phyloP scores from a whole-genome alignment of 2,888 invertebrate species.

The Pycnomerus fuliginosus region DNA sequence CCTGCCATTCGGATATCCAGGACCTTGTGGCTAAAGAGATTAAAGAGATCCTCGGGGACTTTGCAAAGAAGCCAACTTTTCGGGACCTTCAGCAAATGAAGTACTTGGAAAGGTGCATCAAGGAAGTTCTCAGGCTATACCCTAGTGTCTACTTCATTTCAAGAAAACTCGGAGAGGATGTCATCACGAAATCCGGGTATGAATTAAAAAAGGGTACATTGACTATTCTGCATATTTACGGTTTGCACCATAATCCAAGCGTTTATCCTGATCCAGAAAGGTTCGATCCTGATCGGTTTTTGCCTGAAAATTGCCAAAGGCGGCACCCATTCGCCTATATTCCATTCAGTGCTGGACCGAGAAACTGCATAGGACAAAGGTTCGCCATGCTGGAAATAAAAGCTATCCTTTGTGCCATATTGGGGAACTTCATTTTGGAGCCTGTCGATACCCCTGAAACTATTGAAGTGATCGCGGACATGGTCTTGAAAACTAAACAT shows the following conservation, averaged over 20 bases:
- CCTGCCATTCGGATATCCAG: conserved; percentile 31
- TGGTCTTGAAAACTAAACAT: no score
- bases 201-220: conserved; percentile 55
- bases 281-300: no score
- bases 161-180: conserved; percentile 37
- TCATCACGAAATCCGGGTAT: conserved; percentile 33
- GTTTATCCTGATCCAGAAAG: conserved; percentile 66
- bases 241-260: conserved; percentile 64
- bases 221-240: conserved; percentile 61
- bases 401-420: conserved; percentile 58
- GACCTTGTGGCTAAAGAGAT: conserved; percentile 34
- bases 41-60: conserved; percentile 33
- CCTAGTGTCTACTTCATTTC: conserved; percentile 49
- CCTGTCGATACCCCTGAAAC: no score
- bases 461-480: no score
- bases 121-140: conserved; percentile 48
- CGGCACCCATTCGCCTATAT: conserved; percentile 66
- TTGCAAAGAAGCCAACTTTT: conserved; percentile 37
- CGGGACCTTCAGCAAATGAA: conserved; percentile 46
- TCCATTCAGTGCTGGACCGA: no score
- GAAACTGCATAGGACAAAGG: conserved; percentile 71
- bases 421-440: no score
- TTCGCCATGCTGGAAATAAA: conserved; percentile 67
- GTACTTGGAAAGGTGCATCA: no score
- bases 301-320: conserved; percentile 55